Base-by-base conservation (phyloP, 2,797 vertebrate species). In the Propithecus deckenii region DNA sequence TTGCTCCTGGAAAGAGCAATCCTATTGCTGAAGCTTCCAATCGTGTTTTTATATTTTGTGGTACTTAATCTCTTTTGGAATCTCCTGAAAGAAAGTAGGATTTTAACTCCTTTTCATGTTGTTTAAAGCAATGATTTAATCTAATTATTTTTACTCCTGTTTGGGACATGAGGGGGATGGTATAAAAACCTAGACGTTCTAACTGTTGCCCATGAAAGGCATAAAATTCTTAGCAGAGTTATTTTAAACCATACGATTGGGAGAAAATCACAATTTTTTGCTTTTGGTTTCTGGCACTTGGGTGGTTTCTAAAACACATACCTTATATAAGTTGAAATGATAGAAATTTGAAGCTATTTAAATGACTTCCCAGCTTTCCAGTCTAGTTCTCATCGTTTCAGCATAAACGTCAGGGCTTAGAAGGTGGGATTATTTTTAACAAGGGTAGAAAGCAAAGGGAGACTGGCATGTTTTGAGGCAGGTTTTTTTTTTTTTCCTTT, bases 391-490 rank as follows among this genome's bases (percentile, higher is more conserved):
- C 94, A 91, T 91, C 12, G 35, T 83, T 96, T 95, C 95, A 83
- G 94, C 88, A 97, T 87, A 79, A 89, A 95, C 41, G 48, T 88
- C 95, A 97, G 85, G 17, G 87, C 93, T 97, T 88, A 52, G 85
- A 94, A 85, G 46, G 23, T 48, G 52, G 91, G 61, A 41, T 88
- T 97, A 97, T 97, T 98, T 98, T 97, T 97, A 97, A 76, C 86
- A 8, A 15, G 61, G 63, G 41, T 63, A 71, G 78, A 95, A 92
- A 95, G 92, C 81, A 79, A 46, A 85, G 88, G 38, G 30, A 94
- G 94, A 97, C 81, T 94, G 94, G 76, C 63, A 80, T 96, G 93
- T 96, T 97, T 96, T 22, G 88, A 97, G 88, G 92, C 80, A 75
- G 14, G 41, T 87, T 92, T 93, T 48, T 80, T 75, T 83, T 75